phyloP scores from a whole-genome alignment of 2,888 invertebrate genomes.

The Ganaspis brasiliensis region DNA sequence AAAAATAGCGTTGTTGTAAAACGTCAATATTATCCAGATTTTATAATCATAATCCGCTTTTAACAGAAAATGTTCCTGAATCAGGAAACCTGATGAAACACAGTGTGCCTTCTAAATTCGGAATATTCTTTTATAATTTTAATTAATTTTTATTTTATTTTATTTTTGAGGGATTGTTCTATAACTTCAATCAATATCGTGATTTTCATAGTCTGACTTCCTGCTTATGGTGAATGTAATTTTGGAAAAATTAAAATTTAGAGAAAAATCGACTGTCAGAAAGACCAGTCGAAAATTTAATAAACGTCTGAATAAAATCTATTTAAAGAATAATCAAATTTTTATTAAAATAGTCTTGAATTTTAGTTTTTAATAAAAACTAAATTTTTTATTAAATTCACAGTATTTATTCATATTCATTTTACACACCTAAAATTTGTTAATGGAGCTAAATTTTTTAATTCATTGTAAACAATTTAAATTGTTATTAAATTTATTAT shows the following conservation, averaged over 20 bases:
- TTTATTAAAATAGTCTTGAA: no score
- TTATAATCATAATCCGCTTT: slow-evolving; percentile 51
- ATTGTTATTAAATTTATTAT: no score
- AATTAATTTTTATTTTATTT: neutral
- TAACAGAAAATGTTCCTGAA: slow-evolving; percentile 52
- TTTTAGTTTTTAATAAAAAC: no score
- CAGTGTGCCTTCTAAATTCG: slow-evolving; percentile 70
- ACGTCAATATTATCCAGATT: slow-evolving; percentile 3
- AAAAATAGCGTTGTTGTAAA: neutral
- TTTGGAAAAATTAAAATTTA: neutral
- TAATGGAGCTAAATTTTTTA: no score
- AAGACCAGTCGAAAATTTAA: no score
- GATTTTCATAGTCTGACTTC: slow-evolving; percentile 27
- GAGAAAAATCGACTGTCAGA: neutral
- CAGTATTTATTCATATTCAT: no score
- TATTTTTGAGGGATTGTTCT: neutral
- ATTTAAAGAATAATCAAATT: no score
- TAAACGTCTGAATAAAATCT: no score
- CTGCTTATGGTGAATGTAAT: neutral
- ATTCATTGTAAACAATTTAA: no score
- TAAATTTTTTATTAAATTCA: no score
- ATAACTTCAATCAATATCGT: slow-evolving; percentile 28
- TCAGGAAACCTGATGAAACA: slow-evolving; percentile 59
- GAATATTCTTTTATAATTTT: slow-evolving; percentile 62
- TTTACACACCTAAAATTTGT: no score